Conservation (phyloP, 1,140 invertebrate genomes). For the Riptortus pedestris region DNA sequence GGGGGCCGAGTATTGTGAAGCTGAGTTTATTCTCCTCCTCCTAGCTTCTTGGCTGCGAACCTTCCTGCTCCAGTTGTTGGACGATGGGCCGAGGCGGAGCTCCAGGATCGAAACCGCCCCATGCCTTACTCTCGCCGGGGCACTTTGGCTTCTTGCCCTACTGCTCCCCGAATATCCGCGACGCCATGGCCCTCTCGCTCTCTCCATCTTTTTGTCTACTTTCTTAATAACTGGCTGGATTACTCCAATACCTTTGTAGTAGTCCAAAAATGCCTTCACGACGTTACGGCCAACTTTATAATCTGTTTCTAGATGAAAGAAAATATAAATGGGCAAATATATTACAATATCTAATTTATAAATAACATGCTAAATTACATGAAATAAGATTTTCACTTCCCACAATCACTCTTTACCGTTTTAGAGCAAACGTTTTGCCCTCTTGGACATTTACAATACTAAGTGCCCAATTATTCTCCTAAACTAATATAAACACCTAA, state of each 20-base stretch:
- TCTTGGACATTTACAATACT: no score
- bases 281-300: slow-evolving; percentile 64
- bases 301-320: slow-evolving; percentile 36
- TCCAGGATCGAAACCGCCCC: not conserved
- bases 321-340: not conserved
- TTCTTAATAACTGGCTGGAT: slow-evolving; percentile 13
- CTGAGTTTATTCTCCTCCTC: not conserved
- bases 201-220: not conserved
- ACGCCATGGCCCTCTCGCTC: not conserved
- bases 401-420: no score
- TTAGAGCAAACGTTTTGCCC: no score
- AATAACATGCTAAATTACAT: no score
- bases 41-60: not conserved
- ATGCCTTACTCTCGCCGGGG: not conserved
- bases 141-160: not conserved
- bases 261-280: slow-evolving; percentile 63
- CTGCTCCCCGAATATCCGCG: not conserved
- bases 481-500: no score
- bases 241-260: slow-evolving; percentile 64
- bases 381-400: no score
- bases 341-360: no score
- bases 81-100: not conserved
- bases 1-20: slow-evolving; percentile 14
- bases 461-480: no score
- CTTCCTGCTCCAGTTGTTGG: not conserved